Percentiles rank a stretch among this genome's conserved stretches.
phyloP scores from a whole-genome alignment of 2,113 vertebrate species.

The Empidonax alnorum region DNA sequence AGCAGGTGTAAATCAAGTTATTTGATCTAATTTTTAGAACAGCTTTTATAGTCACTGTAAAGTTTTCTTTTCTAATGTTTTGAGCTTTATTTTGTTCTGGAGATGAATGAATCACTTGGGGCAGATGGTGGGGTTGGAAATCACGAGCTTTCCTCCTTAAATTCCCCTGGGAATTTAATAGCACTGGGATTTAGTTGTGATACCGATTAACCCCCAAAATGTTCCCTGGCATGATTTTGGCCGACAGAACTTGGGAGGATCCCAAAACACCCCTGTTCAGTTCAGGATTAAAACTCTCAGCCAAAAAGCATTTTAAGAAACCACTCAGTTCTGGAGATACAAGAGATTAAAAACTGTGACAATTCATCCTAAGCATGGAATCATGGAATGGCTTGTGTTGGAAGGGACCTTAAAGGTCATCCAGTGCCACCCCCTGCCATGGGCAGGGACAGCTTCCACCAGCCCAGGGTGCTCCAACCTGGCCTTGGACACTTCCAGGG shows the following conservation, averaged over 20 bases:
- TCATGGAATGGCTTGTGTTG: neutral
- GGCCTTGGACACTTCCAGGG: neutral
- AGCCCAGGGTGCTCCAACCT: accelerated
- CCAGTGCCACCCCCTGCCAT: neutral
- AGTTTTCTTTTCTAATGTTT: neutral
- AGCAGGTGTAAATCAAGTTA: neutral
- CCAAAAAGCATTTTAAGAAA: neutral
- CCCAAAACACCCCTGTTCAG: neutral
- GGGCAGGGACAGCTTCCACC: neutral
- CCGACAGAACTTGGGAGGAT: neutral
- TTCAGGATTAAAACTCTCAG: neutral
- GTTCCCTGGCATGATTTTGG: neutral
- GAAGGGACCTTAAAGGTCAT: neutral
- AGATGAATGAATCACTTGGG: neutral
- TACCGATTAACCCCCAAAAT: neutral
- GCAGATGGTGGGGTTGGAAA: neutral
- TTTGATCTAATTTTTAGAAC: neutral
- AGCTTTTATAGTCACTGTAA: neutral
- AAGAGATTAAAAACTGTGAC: neutral
- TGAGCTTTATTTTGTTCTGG: neutral
- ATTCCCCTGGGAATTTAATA: neutral
- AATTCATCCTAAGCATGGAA: neutral
- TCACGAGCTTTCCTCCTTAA: neutral
- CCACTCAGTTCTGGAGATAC: neutral
- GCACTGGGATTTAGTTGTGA: neutral